Conservation (phyloP, 2,797 vertebrate species). For the Gymnothorax reevesii region DNA sequence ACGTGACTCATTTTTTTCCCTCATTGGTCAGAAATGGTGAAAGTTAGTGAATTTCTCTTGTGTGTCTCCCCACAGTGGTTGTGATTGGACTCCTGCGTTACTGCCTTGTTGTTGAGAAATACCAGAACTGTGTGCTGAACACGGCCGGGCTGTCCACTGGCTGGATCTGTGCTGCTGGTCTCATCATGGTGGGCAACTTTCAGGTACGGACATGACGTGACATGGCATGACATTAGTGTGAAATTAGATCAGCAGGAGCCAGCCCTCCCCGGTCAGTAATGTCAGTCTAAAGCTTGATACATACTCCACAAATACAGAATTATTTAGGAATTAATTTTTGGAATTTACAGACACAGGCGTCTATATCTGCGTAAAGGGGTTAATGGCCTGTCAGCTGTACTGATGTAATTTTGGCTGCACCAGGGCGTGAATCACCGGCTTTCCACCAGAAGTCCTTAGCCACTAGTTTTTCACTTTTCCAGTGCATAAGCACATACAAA, state of each 20-base stretch:
- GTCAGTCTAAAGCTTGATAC: too few relatives aligned
- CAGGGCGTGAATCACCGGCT: too few relatives aligned
- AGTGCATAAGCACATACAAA: neutral
- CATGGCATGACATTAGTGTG: too few relatives aligned
- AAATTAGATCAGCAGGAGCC: too few relatives aligned
- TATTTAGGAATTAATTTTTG: too few relatives aligned
- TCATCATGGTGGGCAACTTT: constrained; percentile 90
- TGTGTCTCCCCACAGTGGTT: constrained; percentile 68
- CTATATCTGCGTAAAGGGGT: too few relatives aligned
- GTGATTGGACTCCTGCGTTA: constrained; percentile 85
- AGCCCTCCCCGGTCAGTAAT: too few relatives aligned
- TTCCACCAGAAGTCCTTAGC: neutral
- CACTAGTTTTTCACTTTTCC: neutral
- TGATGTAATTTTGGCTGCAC: too few relatives aligned
- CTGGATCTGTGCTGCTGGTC: constrained; percentile 85
- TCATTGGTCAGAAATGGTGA: neutral
- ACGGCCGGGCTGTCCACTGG: constrained; percentile 79
- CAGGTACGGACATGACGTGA: constrained; percentile 68
- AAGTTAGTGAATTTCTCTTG: neutral
- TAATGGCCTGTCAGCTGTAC: too few relatives aligned
- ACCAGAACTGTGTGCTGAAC: constrained; percentile 84
- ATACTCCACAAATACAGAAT: too few relatives aligned
- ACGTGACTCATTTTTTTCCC: neutral
- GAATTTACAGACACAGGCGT: too few relatives aligned
- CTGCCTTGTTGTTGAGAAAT: constrained; percentile 81